phyloP scores from a whole-genome alignment of 2,888 invertebrate species.

The Tetranychus piercei region DNA sequence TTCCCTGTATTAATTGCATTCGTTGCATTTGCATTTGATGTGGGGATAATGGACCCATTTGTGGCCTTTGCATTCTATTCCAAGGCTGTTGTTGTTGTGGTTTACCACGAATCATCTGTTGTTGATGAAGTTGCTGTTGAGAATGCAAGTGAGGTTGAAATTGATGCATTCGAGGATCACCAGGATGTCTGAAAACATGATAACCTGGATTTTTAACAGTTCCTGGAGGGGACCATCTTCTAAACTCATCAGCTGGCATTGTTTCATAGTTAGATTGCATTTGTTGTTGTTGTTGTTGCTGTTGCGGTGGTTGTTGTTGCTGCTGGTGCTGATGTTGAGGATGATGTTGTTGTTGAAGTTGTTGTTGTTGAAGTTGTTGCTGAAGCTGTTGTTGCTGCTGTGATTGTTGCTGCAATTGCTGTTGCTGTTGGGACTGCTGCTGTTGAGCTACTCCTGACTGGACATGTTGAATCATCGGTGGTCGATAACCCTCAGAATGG shows the following conservation, averaged over 20 bases:
- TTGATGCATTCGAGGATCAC: background rate
- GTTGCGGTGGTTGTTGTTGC: constrained; percentile 44
- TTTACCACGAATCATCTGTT: background rate
- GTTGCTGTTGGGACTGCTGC: background rate
- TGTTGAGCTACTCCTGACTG: background rate
- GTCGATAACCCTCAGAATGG: background rate
- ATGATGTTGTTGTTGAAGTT: background rate
- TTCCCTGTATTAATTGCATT: background rate
- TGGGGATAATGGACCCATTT: background rate
- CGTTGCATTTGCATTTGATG: constrained; percentile 17
- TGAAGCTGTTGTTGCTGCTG: too few relatives aligned
- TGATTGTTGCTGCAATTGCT: background rate
- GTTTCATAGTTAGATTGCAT: background rate
- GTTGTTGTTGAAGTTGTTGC: too few relatives aligned
- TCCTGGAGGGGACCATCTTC: constrained; percentile 16
- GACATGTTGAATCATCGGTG: background rate
- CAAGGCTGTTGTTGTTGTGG: constrained; percentile 32
- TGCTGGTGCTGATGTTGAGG: constrained; percentile 12
- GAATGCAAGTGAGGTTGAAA: background rate
- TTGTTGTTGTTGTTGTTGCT: constrained; percentile 3
- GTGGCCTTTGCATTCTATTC: constrained; percentile 21
- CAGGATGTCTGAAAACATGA: constrained; percentile 18
- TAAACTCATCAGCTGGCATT: constrained; percentile 24
- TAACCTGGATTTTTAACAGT: constrained; percentile 2
- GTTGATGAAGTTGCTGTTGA: constrained; percentile 13